phyloP scores from a whole-genome alignment of 2,113 vertebrate genomes.

The Fulmarus glacialis region DNA sequence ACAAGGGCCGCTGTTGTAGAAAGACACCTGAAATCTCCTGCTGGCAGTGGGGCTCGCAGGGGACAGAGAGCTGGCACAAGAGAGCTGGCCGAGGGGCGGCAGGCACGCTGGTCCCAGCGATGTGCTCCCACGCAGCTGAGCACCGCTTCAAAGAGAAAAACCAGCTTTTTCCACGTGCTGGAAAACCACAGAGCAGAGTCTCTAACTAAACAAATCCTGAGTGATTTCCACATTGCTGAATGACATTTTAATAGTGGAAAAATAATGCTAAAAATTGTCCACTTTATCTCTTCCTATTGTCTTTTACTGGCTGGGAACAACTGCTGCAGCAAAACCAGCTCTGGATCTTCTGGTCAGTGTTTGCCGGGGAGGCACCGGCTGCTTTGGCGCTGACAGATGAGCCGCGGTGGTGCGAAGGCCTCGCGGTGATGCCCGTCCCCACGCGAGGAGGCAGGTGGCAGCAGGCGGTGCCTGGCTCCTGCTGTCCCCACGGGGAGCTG shows the following conservation, averaged over 20 bases:
- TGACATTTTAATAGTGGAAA: slow-evolving; percentile 42
- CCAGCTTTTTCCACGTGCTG: neutral
- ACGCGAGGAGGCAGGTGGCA: neutral
- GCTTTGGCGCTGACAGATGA: fast-evolving
- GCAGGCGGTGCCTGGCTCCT: neutral
- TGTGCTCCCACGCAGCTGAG: neutral
- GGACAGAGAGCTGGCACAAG: neutral
- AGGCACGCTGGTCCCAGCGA: fast-evolving
- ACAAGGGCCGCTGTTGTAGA: neutral
- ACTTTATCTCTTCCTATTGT: slow-evolving; percentile 42
- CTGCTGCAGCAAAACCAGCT: slow-evolving; percentile 38
- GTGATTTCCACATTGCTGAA: slow-evolving; percentile 8
- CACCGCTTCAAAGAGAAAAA: neutral
- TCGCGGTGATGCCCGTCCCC: fast-evolving
- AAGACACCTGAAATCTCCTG: neutral
- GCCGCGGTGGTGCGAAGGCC: neutral
- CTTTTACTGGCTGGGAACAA: slow-evolving; percentile 19
- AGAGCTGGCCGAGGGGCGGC: neutral
- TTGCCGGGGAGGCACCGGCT: fast-evolving
- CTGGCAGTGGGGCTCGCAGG: neutral
- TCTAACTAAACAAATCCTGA: neutral
- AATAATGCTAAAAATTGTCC: slow-evolving; percentile 28
- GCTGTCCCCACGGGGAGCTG: neutral
- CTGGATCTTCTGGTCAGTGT: neutral
- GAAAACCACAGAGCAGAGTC: neutral